Evolutionary conservation across 1,140 invertebrate species (phyloP).

Genomic region (Dendroctonus ponderosae): DNA sequence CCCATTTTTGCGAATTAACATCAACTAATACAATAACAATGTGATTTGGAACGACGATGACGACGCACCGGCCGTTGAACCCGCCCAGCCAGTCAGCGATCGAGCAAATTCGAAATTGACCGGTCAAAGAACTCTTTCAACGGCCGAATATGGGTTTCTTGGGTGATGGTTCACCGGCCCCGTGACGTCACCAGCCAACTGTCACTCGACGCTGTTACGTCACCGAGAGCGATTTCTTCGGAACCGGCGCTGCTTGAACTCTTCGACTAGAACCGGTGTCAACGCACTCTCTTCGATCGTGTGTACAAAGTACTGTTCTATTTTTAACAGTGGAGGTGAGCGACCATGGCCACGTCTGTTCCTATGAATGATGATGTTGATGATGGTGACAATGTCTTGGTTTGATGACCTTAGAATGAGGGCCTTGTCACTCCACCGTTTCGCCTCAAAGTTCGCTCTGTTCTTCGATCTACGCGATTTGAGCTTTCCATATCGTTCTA

Average conservation of each 20-base stretch:
- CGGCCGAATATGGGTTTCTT: slow-evolving; percentile 44
- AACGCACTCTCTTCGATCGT: slow-evolving; percentile 13
- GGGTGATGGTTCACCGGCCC: slow-evolving; percentile 38
- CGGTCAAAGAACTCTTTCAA: slow-evolving; percentile 45
- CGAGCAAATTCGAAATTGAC: slow-evolving; percentile 33
- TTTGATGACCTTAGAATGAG: no score
- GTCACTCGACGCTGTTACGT: slow-evolving; percentile 42
- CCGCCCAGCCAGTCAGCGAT: slow-evolving; percentile 3
- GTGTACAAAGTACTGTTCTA: slow-evolving; percentile 13
- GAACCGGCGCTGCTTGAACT: slow-evolving; percentile 9
- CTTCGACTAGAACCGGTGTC: slow-evolving; percentile 18
- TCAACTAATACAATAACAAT: slow-evolving; percentile 24
- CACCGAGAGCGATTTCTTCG: slow-evolving; percentile 30
- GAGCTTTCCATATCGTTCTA: no score
- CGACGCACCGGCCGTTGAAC: slow-evolving; percentile 31
- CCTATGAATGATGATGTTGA: no score
- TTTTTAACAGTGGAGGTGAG: no score
- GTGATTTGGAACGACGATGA: slow-evolving; percentile 14
- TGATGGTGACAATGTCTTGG: no score
- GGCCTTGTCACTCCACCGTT: no score
- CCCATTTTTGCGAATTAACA: slow-evolving; percentile 37
- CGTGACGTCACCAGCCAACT: slow-evolving; percentile 43
- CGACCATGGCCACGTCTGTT: no score
- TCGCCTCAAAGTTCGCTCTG: no score
- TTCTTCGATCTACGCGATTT: no score